Conservation (phyloP, 1,140 invertebrate species). For the Radopholus similis region DNA sequence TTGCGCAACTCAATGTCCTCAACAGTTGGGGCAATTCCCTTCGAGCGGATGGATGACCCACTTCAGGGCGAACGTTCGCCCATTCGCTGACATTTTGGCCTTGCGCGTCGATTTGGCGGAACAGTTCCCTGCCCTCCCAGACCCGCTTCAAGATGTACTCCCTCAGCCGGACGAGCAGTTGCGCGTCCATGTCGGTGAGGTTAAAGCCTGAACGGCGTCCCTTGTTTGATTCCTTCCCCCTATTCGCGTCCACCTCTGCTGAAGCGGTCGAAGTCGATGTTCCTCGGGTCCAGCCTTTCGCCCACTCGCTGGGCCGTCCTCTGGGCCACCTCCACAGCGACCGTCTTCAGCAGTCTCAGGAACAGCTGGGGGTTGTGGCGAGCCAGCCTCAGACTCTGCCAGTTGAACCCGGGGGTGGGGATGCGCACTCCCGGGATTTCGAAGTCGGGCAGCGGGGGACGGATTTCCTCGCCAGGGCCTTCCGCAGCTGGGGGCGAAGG, state of each 20-base stretch:
- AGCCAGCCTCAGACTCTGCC: conserved; percentile 37
- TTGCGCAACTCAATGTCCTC: conserved; percentile 42
- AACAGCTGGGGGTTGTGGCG: conserved; percentile 46
- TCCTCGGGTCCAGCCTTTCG: conserved; percentile 40
- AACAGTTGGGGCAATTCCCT: conserved; percentile 8
- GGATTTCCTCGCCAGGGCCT: neutral
- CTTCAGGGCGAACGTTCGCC: conserved; percentile 27
- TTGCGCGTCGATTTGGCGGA: conserved; percentile 28
- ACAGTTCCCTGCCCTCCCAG: conserved; percentile 4
- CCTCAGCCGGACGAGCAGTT: conserved; percentile 34
- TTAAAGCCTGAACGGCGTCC: conserved; percentile 44
- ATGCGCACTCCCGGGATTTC: too few relatives aligned
- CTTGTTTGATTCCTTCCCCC: too few relatives aligned
- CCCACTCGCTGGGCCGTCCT: conserved; percentile 36
- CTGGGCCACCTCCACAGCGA: conserved; percentile 32
- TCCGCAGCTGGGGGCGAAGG: neutral
- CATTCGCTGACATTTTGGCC: conserved; percentile 40
- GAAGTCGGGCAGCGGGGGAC: neutral
- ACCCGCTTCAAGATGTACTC: conserved; percentile 34
- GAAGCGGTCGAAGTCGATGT: conserved; percentile 43
- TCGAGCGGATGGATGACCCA: neutral
- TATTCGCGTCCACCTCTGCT: too few relatives aligned
- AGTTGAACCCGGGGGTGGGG: conserved; percentile 41
- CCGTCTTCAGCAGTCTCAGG: conserved; percentile 38
- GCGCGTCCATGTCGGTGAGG: conserved; percentile 37